Evolutionary conservation across 2,797 vertebrate genomes (phyloP), one percentile per base, ranked within the genome.

Genomic region (Acomys russatus): DNA sequence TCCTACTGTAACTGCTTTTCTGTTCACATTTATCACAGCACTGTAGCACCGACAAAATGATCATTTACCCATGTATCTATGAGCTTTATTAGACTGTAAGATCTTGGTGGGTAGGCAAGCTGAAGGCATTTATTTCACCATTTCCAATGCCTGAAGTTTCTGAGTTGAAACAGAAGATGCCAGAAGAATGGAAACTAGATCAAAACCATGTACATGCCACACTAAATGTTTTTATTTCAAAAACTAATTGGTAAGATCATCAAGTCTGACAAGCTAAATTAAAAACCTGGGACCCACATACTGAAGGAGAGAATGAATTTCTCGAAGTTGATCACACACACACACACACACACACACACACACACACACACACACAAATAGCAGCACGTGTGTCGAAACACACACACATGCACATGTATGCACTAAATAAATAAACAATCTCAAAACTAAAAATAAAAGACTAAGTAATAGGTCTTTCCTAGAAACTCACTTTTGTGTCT

Each of bases 401-500:
- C 17, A 78, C 17, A 78, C 51, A 84, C 25, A 15, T 64, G 44
- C 33, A 68, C 63, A 15, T 68, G 28, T 14, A 51, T 51, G 6
- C 44, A 68, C 20, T 85, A 85, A 54, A 85, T 79, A 68, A 68
- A 14, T 54, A 85, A 85, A 68, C 30, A 68, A 85, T 68, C 51
- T 85, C 51, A 68, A 84, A 85, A 51, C 51, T 51, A 68, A 68
- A 85, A 85, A 68, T 68, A 85, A 68, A 66, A 66, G 18, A 66
- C 38, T 84, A 84, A 83, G 35, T 83, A 91, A 64, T 49, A 87
- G 20, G 17, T 79, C 38, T 11, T 91, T 90, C 2, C 54, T 92
- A 94, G 73, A 88, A 88, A 86, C 3, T 87, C 28, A 90, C 22
- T 90, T 96, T 91, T 94, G 49, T 94, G 88, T 94, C 92, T 61